A percentile compares a stretch with the other conserved stretches of the same genome.
Conservation (phyloP, 2,797 vertebrate species). For the Triplophysa bombifrons region DNA sequence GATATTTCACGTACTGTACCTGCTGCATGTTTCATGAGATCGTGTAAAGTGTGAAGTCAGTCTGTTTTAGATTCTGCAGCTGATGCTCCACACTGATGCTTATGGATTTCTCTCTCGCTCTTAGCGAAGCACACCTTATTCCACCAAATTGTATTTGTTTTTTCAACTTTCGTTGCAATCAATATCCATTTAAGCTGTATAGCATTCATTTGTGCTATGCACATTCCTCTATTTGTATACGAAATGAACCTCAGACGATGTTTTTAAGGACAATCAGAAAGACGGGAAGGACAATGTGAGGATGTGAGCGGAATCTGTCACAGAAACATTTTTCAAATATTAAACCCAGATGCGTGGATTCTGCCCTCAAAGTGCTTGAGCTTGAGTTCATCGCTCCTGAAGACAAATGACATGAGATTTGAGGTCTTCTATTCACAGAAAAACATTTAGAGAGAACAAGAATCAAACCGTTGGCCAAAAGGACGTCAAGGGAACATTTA, state of each 20-base stretch:
- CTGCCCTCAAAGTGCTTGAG: neutral
- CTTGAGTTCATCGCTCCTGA: neutral
- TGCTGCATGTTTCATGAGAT: neutral
- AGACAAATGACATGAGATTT: neutral
- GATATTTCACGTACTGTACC: neutral
- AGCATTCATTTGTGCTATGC: slow-evolving; percentile 56
- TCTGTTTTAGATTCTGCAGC: slow-evolving; percentile 32
- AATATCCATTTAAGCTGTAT: slow-evolving; percentile 60
- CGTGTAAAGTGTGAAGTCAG: neutral
- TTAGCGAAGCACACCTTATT: neutral
- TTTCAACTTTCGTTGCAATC: slow-evolving; percentile 55
- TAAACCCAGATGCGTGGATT: neutral
- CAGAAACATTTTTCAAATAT: neutral
- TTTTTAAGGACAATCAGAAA: slow-evolving; percentile 50
- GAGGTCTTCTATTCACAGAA: neutral
- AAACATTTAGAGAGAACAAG: neutral
- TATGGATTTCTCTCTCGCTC: slow-evolving; percentile 17
- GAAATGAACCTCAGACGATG: slow-evolving; percentile 53
- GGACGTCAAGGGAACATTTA: too few species aligned
- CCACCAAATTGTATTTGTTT: slow-evolving; percentile 57
- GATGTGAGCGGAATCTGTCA: neutral
- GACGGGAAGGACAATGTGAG: neutral
- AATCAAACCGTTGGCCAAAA: neutral
- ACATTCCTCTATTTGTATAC: slow-evolving; percentile 10
- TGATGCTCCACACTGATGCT: neutral